Percentiles rank a stretch among this genome's conserved stretches.
Conservation (phyloP, 2,797 vertebrate species). For the Hydrolagus colliei region DNA sequence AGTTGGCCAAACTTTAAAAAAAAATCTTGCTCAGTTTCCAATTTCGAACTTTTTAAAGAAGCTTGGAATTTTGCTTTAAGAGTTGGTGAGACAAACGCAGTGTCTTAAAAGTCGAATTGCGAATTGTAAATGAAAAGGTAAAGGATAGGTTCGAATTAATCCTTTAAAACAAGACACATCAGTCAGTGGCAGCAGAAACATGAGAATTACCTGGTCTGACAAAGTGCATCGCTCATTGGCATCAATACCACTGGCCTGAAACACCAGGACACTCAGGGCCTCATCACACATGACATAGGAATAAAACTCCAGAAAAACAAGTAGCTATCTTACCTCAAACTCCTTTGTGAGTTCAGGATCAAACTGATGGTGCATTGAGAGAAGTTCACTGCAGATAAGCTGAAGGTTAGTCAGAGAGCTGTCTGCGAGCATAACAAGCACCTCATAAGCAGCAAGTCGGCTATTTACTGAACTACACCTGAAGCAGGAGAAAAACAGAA, state of each 20-base stretch:
- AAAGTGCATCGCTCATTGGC: background rate
- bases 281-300: constrained; percentile 1
- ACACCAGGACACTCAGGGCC: constrained; percentile 2
- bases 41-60: no score
- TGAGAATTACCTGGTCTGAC: background rate
- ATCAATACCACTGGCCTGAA: background rate
- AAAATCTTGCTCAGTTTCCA: no score
- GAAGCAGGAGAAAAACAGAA: constrained; percentile 36
- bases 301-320: background rate
- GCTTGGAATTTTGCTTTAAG: no score
- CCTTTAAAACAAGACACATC: no score
- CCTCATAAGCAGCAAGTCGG: constrained; percentile 90
- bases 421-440: constrained; percentile 92
- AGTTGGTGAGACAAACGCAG: no score
- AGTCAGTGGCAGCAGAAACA: background rate
- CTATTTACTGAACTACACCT: constrained; percentile 97
- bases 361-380: constrained; percentile 94
- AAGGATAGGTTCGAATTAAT: no score
- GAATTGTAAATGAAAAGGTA: no score
- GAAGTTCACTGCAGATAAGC: constrained; percentile 83
- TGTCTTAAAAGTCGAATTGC: no score
- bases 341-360: constrained; percentile 94
- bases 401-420: constrained; percentile 87
- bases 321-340: constrained; percentile 75
- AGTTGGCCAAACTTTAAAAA: no score